Evolutionary conservation across 1,140 invertebrate genomes (phyloP).

Genomic region (Drosophila truncata): DNA sequence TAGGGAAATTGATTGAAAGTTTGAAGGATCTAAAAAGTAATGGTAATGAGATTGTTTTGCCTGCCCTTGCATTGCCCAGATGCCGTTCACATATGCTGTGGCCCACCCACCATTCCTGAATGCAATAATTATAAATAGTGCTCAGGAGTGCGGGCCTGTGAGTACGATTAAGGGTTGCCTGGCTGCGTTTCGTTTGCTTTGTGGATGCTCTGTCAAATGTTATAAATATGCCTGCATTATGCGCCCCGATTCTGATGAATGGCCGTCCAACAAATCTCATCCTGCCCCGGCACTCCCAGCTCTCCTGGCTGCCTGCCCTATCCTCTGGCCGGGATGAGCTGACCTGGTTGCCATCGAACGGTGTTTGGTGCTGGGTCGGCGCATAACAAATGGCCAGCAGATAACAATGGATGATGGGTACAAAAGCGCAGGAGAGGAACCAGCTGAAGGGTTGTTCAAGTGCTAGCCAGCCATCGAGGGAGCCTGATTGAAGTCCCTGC

Average conservation of each 20-base stretch:
- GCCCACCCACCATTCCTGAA: not conserved
- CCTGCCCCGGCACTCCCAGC: not conserved
- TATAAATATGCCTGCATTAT: slow-evolving; percentile 67
- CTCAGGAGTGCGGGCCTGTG: slow-evolving; percentile 24
- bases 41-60: slow-evolving; percentile 79
- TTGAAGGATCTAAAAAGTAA: slow-evolving; percentile 72
- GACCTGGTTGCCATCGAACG: slow-evolving; percentile 44
- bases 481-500: slow-evolving; percentile 42
- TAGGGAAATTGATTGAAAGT: slow-evolving; percentile 81
- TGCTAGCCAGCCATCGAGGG: slow-evolving; percentile 20
- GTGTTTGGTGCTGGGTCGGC: slow-evolving; percentile 24
- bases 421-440: slow-evolving; percentile 25
- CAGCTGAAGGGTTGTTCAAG: slow-evolving; percentile 41
- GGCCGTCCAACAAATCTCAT: slow-evolving; percentile 29
- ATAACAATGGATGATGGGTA: slow-evolving; percentile 58
- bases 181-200: slow-evolving; percentile 34
- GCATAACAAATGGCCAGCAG: slow-evolving; percentile 66
- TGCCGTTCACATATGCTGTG: slow-evolving; percentile 32
- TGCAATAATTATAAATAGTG: slow-evolving; percentile 63
- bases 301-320: not conserved
- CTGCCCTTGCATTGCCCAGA: slow-evolving; percentile 23
- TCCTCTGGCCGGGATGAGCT: slow-evolving; percentile 20
- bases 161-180: slow-evolving; percentile 42
- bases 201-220: slow-evolving; percentile 56
- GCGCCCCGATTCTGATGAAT: slow-evolving; percentile 56